Percentiles rank a stretch among this genome's conserved stretches.
phyloP scores from a whole-genome alignment of 2,888 invertebrate genomes.

The Hartigia nigra region DNA sequence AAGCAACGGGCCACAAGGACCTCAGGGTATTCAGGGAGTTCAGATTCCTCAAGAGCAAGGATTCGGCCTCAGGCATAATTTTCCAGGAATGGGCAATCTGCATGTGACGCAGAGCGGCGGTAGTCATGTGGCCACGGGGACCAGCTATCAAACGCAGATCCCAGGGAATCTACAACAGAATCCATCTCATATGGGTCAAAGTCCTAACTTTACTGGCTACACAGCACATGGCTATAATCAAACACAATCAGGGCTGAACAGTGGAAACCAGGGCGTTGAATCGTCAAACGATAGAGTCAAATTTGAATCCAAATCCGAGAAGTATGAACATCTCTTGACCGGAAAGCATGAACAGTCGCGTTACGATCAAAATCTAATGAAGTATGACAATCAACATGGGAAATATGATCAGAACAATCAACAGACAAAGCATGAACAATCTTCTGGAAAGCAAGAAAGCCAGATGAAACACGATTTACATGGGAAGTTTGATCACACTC shows the following conservation, averaged over 20 bases:
- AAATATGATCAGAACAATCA: constrained; percentile 13
- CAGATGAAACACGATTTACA: constrained; percentile 44
- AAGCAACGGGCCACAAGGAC: constrained; percentile 12
- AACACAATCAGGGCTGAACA: constrained; percentile 31
- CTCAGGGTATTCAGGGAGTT: not conserved
- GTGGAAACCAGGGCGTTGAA: constrained; percentile 22
- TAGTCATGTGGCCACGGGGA: constrained; percentile 17
- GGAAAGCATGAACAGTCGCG: constrained; percentile 29
- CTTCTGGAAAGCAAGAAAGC: constrained; percentile 27
- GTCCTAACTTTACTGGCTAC: constrained; percentile 32
- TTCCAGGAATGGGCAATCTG: constrained; percentile 26
- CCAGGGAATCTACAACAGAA: not conserved
- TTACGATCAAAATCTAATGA: constrained; percentile 16
- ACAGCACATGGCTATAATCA: constrained; percentile 47
- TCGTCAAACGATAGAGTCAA: constrained; percentile 42
- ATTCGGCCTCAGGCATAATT: constrained; percentile 38
- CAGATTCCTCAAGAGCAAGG: constrained; percentile 12
- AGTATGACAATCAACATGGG: constrained; percentile 14
- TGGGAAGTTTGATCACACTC: constrained; percentile 31
- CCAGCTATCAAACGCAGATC: not conserved
- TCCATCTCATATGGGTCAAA: not conserved
- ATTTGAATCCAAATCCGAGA: constrained; percentile 48
- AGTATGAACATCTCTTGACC: constrained; percentile 42
- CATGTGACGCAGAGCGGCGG: constrained; percentile 27
- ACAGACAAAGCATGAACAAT: constrained; percentile 42